phyloP scores from a whole-genome alignment of 2,888 invertebrate genomes.

The Acrobasis suavella region DNA sequence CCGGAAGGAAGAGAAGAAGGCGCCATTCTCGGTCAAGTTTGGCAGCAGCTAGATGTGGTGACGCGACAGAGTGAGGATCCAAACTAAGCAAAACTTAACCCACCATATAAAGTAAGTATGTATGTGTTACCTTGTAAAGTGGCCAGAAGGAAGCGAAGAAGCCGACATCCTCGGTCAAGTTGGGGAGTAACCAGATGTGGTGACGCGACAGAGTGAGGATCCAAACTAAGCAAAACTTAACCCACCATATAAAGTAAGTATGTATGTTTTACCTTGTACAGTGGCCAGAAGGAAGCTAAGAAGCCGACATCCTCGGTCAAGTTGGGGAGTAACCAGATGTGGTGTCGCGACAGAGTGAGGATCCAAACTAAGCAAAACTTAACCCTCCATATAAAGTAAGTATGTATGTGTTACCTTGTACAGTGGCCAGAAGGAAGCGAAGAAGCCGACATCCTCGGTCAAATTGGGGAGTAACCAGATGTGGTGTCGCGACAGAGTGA shows the following conservation, averaged over 20 bases:
- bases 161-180: conserved; percentile 99
- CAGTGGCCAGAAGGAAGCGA: conserved; percentile 98
- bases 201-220: conserved; percentile 92
- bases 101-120: no score
- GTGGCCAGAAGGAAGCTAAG: conserved; percentile 98
- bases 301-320: conserved; percentile 99
- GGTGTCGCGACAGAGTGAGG: conserved; percentile 92
- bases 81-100: conserved; percentile 94
- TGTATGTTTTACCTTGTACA: conserved; percentile 93
- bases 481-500: conserved; percentile 94
- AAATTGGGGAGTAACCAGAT: conserved; percentile 99
- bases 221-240: conserved; percentile 97
- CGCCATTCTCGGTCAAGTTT: conserved; percentile 99
- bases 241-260: no score
- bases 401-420: conserved; percentile 92
- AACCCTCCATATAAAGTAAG: conserved; percentile 66
- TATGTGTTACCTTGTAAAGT: conserved; percentile 91
- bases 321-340: conserved; percentile 99
- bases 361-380: conserved; percentile 96
- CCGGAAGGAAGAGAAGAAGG: conserved; percentile 99
- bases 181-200: conserved; percentile 99
- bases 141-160: conserved; percentile 99
- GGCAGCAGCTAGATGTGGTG: conserved; percentile 99
- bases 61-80: conserved; percentile 92
- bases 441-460: conserved; percentile 99